These are phyloP conservation scores for Epirrita christyi DNA, from an alignment of 2,888 invertebrate species.

Conservation along the genomic window DNA sequence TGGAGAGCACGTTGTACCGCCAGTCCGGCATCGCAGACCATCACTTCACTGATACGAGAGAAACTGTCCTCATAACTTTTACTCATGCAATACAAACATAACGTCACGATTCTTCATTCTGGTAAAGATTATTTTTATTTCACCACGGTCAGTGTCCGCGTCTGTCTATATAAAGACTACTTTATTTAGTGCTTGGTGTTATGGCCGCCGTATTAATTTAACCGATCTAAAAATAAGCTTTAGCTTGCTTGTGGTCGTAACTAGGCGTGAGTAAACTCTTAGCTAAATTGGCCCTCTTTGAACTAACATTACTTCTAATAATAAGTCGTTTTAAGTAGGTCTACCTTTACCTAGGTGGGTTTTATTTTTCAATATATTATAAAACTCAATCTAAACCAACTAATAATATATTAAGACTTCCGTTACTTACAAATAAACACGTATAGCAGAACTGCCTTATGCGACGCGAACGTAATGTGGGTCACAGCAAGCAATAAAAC, in stretches of 20 bases:
- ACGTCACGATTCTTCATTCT: conserved; percentile 56
- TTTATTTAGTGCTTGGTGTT: conserved; percentile 36
- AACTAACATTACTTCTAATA: not conserved
- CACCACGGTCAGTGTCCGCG: conserved; percentile 65
- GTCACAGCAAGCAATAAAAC: conserved; percentile 51
- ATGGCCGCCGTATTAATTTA: conserved; percentile 34
- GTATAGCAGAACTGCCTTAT: conserved; percentile 40
- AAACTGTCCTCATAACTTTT: conserved; percentile 49
- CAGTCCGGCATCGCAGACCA: conserved; percentile 82
- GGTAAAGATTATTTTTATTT: conserved; percentile 43
- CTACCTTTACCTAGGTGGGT: not conserved
- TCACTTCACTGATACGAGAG: conserved; percentile 61
- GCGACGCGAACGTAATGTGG: conserved; percentile 49
- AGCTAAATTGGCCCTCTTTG: conserved; percentile 5
- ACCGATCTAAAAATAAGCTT: conserved; percentile 26
- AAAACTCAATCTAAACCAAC: not conserved
- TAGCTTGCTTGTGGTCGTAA: conserved; percentile 22
- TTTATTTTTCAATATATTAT: not conserved
- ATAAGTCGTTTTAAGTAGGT: not conserved
- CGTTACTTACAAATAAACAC: conserved; percentile 35
- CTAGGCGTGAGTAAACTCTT: conserved; percentile 14
- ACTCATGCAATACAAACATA: conserved; percentile 36
- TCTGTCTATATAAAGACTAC: conserved; percentile 61
- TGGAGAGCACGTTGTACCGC: conserved; percentile 83
- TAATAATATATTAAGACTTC: not conserved